These are phyloP conservation scores for Antrozous pallidus DNA, from an alignment of 2,797 vertebrate species.

Conservation along the genomic window DNA sequence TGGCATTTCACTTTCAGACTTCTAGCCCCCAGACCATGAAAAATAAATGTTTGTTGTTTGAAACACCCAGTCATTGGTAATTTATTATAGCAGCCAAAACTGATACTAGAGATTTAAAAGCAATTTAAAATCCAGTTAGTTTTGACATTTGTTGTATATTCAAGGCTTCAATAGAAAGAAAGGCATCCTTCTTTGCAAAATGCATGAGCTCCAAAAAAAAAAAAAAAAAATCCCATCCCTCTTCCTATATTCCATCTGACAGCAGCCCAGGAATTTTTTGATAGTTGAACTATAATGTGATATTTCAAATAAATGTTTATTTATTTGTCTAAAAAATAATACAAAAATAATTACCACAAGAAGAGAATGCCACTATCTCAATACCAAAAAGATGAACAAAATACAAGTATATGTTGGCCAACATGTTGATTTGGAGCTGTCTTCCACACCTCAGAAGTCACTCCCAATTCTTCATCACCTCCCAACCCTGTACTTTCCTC, in stretches of 20 bases:
- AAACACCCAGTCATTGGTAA: no score
- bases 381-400: not conserved
- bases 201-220: not conserved
- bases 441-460: not conserved
- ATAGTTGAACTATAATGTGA: not conserved
- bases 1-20: not conserved
- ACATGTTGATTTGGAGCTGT: not conserved
- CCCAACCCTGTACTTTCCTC: not conserved
- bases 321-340: not conserved
- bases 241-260: not conserved
- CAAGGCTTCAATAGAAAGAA: not conserved
- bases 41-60: not conserved
- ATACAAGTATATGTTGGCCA: not conserved
- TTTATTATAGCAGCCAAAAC: not conserved
- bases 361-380: not conserved
- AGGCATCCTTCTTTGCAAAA: not conserved
- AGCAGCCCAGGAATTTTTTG: not conserved
- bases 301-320: not conserved
- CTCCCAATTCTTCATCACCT: not conserved
- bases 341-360: not conserved
- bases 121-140: not conserved
- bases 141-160: not conserved
- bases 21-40: not conserved
- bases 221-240: not conserved
- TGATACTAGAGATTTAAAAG: not conserved